phyloP scores from a whole-genome alignment of 2,888 invertebrate species.

The Hedya salicella region DNA sequence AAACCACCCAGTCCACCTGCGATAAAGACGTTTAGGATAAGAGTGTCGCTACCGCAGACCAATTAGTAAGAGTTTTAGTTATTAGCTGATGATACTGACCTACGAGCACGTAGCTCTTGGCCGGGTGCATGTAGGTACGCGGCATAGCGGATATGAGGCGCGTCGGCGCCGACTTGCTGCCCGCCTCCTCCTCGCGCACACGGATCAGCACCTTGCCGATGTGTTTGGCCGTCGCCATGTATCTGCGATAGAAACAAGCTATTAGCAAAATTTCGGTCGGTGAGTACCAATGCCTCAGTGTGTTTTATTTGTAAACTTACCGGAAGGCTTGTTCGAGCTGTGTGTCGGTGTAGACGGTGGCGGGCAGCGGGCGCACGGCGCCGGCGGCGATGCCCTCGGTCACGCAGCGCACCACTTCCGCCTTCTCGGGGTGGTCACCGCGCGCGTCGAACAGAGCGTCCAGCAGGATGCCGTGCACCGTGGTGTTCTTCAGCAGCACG shows the following conservation, averaged over 20 bases:
- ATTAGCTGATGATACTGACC: constrained; percentile 68
- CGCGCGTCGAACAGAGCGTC: constrained; percentile 95
- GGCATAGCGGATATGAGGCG: constrained; percentile 91
- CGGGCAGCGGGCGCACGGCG: constrained; percentile 94
- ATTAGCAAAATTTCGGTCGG: too few species aligned
- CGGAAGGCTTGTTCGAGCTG: constrained; percentile 97
- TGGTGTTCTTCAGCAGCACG: constrained; percentile 96
- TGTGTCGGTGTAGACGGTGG: constrained; percentile 92
- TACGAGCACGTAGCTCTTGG: constrained; percentile 90
- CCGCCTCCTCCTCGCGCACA: constrained; percentile 92
- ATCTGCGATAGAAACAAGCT: constrained; percentile 65
- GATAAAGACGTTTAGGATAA: too few species aligned
- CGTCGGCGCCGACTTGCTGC: constrained; percentile 69
- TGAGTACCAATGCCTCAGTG: too few species aligned
- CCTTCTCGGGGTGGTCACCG: constrained; percentile 86
- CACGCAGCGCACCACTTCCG: constrained; percentile 90
- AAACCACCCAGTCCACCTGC: constrained; percentile 96
- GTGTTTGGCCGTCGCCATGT: constrained; percentile 98
- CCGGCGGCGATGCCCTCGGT: constrained; percentile 94
- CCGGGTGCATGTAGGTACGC: constrained; percentile 92
- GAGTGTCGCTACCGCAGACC: too few species aligned
- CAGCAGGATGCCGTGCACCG: constrained; percentile 98
- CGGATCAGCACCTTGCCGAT: constrained; percentile 98
- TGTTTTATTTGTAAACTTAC: constrained; percentile 53
- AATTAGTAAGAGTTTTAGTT: too few species aligned